Percentiles rank a stretch among this genome's conserved stretches.
Conservation (phyloP, 1,140 invertebrate genomes). For the Glossosoma conforme region DNA sequence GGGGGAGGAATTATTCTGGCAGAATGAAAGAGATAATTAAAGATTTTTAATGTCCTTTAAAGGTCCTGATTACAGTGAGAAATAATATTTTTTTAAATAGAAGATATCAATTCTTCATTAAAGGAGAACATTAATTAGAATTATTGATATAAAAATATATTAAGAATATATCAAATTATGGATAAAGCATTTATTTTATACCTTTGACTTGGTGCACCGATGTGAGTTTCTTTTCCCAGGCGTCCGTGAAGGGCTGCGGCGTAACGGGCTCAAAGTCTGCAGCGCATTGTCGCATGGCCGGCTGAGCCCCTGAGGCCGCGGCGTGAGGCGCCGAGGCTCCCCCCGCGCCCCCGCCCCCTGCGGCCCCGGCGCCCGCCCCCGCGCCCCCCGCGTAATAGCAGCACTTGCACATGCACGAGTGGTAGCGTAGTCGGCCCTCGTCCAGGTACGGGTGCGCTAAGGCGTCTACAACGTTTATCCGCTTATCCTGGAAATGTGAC, state of each 20-base stretch:
- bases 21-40: too few species aligned
- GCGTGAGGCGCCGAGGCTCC: slow-evolving; percentile 27
- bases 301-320: slow-evolving; percentile 31
- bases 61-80: too few species aligned
- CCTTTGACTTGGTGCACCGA: slow-evolving; percentile 93
- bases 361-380: slow-evolving; percentile 38
- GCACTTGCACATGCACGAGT: slow-evolving; percentile 99
- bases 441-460: slow-evolving; percentile 95
- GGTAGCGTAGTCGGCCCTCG: slow-evolving; percentile 94
- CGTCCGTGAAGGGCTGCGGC: slow-evolving; percentile 84
- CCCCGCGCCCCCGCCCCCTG: slow-evolving; percentile 43
- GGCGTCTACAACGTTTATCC: slow-evolving; percentile 91
- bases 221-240: slow-evolving; percentile 90
- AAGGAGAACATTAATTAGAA: too few species aligned
- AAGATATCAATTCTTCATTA: too few species aligned
- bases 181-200: slow-evolving; percentile 39
- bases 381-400: slow-evolving; percentile 77
- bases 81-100: too few species aligned
- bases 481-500: slow-evolving; percentile 69
- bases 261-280: slow-evolving; percentile 90
- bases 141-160: too few species aligned
- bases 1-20: too few species aligned
- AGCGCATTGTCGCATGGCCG: slow-evolving; percentile 75
- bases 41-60: too few species aligned
- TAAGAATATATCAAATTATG: too few species aligned